Percentiles rank a stretch among this genome's conserved stretches.
Evolutionary conservation across 2,113 vertebrate genomes (phyloP).

Genomic region (Peromyscus leucopus): DNA sequence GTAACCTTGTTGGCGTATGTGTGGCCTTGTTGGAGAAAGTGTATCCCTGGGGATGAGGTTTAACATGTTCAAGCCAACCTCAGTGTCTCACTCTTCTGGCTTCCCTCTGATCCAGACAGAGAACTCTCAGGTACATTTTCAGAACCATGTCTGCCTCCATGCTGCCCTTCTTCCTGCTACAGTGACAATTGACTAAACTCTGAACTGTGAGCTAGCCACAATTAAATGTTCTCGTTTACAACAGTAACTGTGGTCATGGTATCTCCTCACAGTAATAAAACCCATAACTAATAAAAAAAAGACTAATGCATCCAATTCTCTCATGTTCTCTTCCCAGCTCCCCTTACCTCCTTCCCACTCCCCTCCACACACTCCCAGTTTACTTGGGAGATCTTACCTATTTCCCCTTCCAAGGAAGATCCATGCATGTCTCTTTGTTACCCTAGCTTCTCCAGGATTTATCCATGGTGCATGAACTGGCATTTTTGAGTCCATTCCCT

Average conservation of each 20-base stretch:
- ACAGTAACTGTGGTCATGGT: not conserved
- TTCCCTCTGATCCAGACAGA: not conserved
- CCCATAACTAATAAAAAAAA: no score
- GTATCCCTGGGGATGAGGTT: rapidly evolving
- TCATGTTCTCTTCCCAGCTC: no score
- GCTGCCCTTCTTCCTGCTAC: not conserved
- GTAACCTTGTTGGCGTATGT: no score
- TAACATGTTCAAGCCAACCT: not conserved
- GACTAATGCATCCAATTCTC: not conserved
- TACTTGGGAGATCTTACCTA: no score
- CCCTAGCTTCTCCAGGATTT: no score
- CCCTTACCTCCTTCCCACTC: no score
- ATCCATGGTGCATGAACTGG: no score
- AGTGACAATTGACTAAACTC: not conserved
- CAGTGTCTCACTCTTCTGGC: not conserved
- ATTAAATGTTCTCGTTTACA: not conserved
- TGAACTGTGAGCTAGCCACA: not conserved
- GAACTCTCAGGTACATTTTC: not conserved
- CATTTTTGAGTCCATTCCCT: no score
- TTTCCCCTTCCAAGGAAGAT: no score
- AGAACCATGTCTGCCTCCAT: not conserved
- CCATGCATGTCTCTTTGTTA: no score
- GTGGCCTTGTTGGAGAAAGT: not conserved
- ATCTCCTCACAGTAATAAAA: not conserved
- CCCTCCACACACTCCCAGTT: no score